Conservation (phyloP, 2,113 vertebrate genomes). For the Varanus salvator region DNA sequence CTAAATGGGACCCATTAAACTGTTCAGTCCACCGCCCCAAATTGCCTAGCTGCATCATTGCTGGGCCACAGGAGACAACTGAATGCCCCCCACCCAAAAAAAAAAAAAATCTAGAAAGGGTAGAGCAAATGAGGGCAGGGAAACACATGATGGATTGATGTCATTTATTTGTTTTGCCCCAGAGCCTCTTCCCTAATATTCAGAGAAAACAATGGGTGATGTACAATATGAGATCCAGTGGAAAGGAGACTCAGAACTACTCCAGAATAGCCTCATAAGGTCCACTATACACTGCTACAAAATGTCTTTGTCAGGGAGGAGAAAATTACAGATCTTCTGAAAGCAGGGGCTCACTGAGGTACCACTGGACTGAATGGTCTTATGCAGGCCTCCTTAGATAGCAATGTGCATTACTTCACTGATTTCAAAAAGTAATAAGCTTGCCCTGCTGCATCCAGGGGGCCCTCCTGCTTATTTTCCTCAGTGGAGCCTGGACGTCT, state of each 20-base stretch:
- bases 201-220: slow-evolving; percentile 18
- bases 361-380: too few relatives aligned
- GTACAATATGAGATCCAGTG: slow-evolving; percentile 47
- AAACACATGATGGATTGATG: neutral
- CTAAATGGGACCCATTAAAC: too few relatives aligned
- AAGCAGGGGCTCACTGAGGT: neutral
- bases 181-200: neutral
- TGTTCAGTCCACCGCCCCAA: too few relatives aligned
- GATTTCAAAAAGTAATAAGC: neutral
- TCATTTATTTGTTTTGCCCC: neutral
- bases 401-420: neutral
- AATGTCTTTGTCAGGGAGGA: neutral
- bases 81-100: neutral
- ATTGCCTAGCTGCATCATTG: neutral
- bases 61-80: too few relatives aligned
- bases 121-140: neutral
- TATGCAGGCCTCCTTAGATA: neutral
- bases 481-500: neutral
- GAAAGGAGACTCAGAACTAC: slow-evolving; percentile 1
- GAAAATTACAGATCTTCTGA: neutral
- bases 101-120: neutral
- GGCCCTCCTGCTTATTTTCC: neutral
- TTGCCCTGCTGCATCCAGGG: neutral
- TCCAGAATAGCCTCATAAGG: neutral
- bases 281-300: neutral